Conservation (phyloP, 2,888 invertebrate genomes). For the Thecophora atra region DNA sequence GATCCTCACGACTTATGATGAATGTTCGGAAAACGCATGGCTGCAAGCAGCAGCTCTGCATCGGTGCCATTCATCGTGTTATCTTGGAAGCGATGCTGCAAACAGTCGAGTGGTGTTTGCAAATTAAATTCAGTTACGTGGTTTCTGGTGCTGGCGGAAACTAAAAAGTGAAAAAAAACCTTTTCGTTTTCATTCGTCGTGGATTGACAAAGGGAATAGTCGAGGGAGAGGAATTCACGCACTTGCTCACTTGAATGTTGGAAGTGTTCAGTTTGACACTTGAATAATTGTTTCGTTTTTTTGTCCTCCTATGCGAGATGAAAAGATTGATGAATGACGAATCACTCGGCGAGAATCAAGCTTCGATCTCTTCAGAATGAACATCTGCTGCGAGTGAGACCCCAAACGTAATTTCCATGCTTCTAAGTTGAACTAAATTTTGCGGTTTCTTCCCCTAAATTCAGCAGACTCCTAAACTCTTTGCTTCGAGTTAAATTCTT, state of each 20-base stretch:
- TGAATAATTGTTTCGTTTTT: constrained; percentile 17
- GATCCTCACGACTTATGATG: constrained; percentile 75
- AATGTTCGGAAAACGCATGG: constrained; percentile 72
- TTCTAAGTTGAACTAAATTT: neutral
- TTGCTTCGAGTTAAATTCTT: too few species aligned
- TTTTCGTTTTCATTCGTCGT: constrained; percentile 1
- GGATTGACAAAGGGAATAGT: too few species aligned
- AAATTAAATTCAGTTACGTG: constrained; percentile 36
- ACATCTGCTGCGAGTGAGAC: too few species aligned
- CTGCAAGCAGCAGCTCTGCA: constrained; percentile 62
- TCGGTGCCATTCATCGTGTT: constrained; percentile 36
- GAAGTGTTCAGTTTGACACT: constrained; percentile 3
- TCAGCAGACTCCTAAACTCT: too few species aligned
- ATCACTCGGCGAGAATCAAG: too few species aligned
- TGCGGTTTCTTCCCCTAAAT: neutral
- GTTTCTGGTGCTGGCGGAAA: constrained; percentile 27
- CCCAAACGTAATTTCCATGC: neutral
- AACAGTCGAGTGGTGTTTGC: constrained; percentile 40
- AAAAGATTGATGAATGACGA: constrained; percentile 38
- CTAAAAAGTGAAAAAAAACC: too few species aligned
- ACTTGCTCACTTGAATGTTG: neutral
- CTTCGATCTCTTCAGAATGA: neutral
- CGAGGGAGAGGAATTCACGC: too few species aligned
- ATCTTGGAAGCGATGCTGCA: constrained; percentile 35
- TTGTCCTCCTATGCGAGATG: neutral